Evolutionary conservation across 2,888 invertebrate species (phyloP).

Genomic region (Polydrusus cervinus): DNA sequence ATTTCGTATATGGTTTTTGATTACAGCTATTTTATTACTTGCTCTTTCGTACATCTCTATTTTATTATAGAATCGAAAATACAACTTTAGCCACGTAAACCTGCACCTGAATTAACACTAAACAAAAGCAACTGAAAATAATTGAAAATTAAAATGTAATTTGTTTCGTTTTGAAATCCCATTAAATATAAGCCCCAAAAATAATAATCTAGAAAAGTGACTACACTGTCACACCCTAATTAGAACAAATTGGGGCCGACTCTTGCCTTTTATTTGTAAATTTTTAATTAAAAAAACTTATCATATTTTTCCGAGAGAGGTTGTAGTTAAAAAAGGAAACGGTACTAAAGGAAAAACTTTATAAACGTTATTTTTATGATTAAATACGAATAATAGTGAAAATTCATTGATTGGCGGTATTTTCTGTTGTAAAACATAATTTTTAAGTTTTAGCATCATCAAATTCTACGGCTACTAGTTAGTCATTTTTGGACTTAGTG

Average conservation of each 20-base stretch:
- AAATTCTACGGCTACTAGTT: too few species aligned
- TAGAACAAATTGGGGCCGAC: constrained; percentile 2
- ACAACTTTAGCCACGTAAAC: too few species aligned
- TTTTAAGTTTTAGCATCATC: too few species aligned
- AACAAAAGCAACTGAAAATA: neutral
- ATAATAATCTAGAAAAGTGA: constrained; percentile 8
- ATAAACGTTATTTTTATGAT: neutral
- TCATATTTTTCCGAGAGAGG: neutral
- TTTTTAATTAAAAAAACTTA: constrained; percentile 5
- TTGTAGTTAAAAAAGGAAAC: neutral
- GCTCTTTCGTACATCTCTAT: too few species aligned
- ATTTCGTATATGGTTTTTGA: too few species aligned
- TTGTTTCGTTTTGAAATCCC: neutral
- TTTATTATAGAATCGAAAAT: too few species aligned
- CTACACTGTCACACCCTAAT: neutral
- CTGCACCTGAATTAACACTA: neutral
- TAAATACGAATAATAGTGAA: too few species aligned
- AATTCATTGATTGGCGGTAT: too few species aligned
- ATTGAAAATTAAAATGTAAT: constrained; percentile 5
- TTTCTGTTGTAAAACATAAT: too few species aligned
- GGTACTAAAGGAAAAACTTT: neutral
- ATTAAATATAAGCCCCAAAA: constrained; percentile 5
- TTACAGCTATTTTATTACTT: too few species aligned
- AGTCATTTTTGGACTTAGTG: too few species aligned
- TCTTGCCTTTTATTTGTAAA: neutral